Conservation (phyloP, 2,113 vertebrate genomes). For the Pachyramphus minor region DNA sequence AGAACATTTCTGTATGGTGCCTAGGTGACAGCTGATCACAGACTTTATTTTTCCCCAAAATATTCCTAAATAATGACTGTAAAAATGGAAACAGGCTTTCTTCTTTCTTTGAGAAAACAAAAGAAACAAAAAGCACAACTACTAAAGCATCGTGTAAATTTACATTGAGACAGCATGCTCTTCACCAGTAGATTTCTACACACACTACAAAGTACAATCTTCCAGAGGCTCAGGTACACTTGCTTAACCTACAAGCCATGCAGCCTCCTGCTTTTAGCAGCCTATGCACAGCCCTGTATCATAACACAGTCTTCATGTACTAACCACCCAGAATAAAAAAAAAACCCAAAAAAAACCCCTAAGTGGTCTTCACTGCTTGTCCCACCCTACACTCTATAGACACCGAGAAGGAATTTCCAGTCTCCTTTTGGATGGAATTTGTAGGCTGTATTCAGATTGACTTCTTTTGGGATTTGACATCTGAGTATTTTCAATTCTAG, state of each 20-base stretch:
- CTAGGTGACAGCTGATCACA: background rate
- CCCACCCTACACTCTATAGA: background rate
- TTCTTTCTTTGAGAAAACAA: background rate
- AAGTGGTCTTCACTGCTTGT: background rate
- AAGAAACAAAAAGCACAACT: background rate
- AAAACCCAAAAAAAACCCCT: background rate
- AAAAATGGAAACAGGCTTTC: background rate
- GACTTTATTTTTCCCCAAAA: background rate
- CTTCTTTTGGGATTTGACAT: background rate
- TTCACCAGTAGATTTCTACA: background rate
- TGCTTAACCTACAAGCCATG: background rate
- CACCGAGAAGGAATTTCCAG: background rate
- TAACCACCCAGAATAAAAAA: background rate
- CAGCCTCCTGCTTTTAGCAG: background rate
- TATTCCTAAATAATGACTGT: background rate
- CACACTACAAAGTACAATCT: background rate
- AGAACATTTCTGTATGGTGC: background rate
- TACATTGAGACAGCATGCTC: background rate
- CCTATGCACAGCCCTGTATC: background rate
- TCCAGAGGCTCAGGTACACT: background rate
- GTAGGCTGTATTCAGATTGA: background rate
- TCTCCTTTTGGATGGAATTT: background rate
- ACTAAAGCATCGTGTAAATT: accelerated
- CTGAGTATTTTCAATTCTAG: background rate
- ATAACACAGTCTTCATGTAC: background rate